Conservation (phyloP, 2,113 vertebrate genomes). For the Pterocles burchelli region DNA sequence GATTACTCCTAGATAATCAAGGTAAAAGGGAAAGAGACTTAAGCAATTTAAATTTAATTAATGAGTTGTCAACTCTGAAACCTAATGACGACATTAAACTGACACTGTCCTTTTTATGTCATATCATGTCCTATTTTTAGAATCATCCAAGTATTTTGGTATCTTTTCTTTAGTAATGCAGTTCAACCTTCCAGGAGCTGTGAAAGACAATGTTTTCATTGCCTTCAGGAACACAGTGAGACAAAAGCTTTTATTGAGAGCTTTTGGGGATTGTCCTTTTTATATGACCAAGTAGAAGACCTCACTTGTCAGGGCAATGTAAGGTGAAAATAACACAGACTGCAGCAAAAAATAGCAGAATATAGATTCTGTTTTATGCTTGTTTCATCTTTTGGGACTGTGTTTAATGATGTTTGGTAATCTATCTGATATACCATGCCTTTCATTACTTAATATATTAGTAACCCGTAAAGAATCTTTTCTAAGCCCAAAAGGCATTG, state of each 20-base stretch:
- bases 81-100: neutral
- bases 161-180: neutral
- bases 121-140: neutral
- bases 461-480: neutral
- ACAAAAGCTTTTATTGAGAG: neutral
- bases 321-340: neutral
- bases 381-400: neutral
- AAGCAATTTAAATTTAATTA: neutral
- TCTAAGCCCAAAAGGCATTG: neutral
- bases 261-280: neutral
- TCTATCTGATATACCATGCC: neutral
- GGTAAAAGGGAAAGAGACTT: neutral
- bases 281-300: neutral
- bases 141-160: neutral
- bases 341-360: neutral
- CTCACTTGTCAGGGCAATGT: neutral
- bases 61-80: constrained; percentile 10
- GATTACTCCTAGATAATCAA: neutral
- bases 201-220: neutral
- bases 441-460: neutral
- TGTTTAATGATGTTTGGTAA: neutral
- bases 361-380: neutral
- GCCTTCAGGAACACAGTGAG: neutral
- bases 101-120: neutral
- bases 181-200: neutral